Evolutionary conservation across 2,888 invertebrate species (phyloP).

Genomic region (Sinotaia quadrata): DNA sequence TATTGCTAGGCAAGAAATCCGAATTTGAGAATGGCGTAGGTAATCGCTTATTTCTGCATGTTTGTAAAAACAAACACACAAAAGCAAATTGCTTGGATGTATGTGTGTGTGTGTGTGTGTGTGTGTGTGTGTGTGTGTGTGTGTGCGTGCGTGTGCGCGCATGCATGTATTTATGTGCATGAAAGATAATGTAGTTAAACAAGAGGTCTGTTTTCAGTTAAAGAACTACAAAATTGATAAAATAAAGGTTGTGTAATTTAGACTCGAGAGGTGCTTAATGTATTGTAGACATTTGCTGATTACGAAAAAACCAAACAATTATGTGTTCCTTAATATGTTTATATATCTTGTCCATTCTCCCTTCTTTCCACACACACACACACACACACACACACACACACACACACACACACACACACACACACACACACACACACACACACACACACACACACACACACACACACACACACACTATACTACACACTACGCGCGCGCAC

Average conservation of each 20-base stretch:
- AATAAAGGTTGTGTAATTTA: too few relatives aligned
- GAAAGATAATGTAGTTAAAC: neutral
- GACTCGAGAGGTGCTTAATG: too few relatives aligned
- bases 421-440: neutral
- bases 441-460: slow-evolving; percentile 1
- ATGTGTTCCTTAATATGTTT: too few relatives aligned
- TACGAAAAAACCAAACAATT: too few relatives aligned
- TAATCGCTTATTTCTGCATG: too few relatives aligned
- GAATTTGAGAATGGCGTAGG: too few relatives aligned
- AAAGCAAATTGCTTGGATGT: too few relatives aligned
- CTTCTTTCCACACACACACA: neutral
- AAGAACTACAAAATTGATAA: neutral
- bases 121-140: slow-evolving; percentile 16
- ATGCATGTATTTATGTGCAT: neutral
- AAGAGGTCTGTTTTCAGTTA: neutral
- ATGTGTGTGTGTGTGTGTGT: slow-evolving; percentile 3
- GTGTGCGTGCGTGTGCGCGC: neutral
- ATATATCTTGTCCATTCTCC: neutral
- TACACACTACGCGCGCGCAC: too few relatives aligned
- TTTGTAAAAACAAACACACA: too few relatives aligned
- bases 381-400: neutral
- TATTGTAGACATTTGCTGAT: too few relatives aligned
- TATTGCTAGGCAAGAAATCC: too few relatives aligned
- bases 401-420: neutral
- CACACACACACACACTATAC: slow-evolving; percentile 1